These are phyloP conservation scores for Pica pica DNA, from an alignment of 2,113 vertebrate genomes.

Conservation along the genomic window DNA sequence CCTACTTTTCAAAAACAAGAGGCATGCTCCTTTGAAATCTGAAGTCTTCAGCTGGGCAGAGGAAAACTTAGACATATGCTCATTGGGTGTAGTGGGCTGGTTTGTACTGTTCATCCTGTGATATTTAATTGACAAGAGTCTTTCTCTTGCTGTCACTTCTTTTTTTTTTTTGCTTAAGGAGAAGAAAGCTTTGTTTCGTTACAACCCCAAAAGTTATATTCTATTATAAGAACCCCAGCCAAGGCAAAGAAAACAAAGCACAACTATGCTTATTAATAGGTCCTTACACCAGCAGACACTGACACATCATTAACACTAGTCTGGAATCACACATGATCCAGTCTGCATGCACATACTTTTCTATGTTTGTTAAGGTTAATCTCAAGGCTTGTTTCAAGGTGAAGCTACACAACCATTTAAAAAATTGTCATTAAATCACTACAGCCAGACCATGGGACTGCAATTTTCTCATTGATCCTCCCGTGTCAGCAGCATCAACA, in stretches of 20 bases:
- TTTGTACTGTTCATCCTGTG: not conserved
- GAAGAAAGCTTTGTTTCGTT: not conserved
- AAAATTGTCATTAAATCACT: slow-evolving; percentile 58
- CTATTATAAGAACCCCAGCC: not conserved
- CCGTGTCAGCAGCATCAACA: slow-evolving; percentile 75
- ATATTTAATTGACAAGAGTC: not conserved
- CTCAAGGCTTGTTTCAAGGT: slow-evolving; percentile 57
- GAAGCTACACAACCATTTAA: not conserved
- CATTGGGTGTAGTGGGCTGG: not conserved
- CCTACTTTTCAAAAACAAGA: not conserved
- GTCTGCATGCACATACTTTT: not conserved
- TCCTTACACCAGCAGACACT: not conserved
- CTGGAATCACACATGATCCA: not conserved
- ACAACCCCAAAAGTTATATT: not conserved
- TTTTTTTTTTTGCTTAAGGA: not conserved
- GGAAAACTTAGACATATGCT: not conserved
- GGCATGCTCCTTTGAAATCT: not conserved
- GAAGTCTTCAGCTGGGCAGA: not conserved
- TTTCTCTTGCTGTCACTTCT: not conserved
- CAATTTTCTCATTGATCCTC: slow-evolving; percentile 82
- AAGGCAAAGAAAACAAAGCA: not conserved
- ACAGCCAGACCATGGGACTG: slow-evolving; percentile 60
- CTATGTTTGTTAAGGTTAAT: not conserved
- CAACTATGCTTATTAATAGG: not conserved
- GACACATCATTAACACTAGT: not conserved